Percentiles rank a stretch among this genome's conserved stretches.
These are phyloP conservation scores for Aphelenchoides besseyi DNA, from an alignment of 1,140 invertebrate species.

Conservation along the genomic window DNA sequence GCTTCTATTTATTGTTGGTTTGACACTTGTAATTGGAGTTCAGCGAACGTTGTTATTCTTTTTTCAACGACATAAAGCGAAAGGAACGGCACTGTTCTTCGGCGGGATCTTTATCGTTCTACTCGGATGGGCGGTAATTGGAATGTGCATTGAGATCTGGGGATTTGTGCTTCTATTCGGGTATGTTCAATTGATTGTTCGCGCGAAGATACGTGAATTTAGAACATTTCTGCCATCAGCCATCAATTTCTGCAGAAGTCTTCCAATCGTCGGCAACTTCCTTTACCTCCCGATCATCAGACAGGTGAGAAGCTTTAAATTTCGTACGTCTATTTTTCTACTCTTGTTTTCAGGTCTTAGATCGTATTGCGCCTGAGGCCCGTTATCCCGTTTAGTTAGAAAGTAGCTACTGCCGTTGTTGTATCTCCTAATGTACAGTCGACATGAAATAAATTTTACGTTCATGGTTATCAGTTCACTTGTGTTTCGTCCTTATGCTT, in stretches of 20 bases:
- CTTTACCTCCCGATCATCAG: constrained; percentile 69
- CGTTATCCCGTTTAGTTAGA: constrained; percentile 55
- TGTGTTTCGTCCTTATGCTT: neutral
- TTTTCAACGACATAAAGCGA: constrained; percentile 93
- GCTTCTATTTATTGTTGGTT: constrained; percentile 89
- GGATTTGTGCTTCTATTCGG: constrained; percentile 71
- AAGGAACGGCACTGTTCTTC: constrained; percentile 85
- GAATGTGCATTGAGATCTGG: constrained; percentile 88
- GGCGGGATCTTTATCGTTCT: constrained; percentile 88
- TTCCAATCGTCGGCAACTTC: constrained; percentile 69
- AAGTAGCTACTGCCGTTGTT: neutral
- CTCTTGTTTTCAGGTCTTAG: constrained; percentile 51
- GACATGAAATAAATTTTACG: neutral
- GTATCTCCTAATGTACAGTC: neutral
- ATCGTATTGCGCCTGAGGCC: constrained; percentile 57
- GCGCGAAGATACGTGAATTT: constrained; percentile 57
- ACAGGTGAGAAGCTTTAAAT: too few relatives aligned
- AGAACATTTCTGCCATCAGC: constrained; percentile 72
- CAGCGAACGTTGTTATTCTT: constrained; percentile 94
- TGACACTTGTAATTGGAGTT: constrained; percentile 91
- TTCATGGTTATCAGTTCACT: neutral
- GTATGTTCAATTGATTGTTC: constrained; percentile 61
- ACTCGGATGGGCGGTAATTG: constrained; percentile 89
- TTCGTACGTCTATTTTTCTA: constrained; percentile 19
- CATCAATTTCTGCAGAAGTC: constrained; percentile 70